These are phyloP conservation scores for Trichogramma pretiosum DNA, from an alignment of 1,140 invertebrate genomes.

Conservation along the genomic window DNA sequence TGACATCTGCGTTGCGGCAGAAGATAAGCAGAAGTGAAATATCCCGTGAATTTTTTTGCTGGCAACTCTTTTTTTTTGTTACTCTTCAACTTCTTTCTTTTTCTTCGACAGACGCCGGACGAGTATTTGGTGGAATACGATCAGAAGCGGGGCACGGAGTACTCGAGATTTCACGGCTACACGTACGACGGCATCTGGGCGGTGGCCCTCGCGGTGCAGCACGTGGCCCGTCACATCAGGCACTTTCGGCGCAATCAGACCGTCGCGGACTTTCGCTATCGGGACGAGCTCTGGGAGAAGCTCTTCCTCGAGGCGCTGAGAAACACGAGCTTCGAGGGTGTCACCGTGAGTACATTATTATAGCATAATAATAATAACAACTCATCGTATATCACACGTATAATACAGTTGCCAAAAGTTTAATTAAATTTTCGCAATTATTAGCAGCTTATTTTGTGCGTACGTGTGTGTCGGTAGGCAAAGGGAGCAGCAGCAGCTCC, in stretches of 20 bases:
- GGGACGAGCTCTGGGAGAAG: constrained; percentile 78
- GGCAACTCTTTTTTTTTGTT: no score
- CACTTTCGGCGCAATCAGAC: constrained; percentile 58
- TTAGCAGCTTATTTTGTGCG: no score
- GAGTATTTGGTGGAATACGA: constrained; percentile 83
- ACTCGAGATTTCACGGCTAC: constrained; percentile 92
- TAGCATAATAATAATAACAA: no score
- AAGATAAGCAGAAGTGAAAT: no score
- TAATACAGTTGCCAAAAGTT: no score
- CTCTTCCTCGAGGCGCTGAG: constrained; percentile 79
- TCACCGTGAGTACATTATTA: constrained; percentile 85
- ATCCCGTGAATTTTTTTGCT: no score
- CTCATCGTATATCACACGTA: no score
- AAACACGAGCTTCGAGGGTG: constrained; percentile 87
- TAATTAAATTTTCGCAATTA: no score
- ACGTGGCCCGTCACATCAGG: constrained; percentile 63
- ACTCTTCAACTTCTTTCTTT: no score
- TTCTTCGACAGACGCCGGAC: constrained; percentile 79
- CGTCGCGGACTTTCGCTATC: constrained; percentile 72
- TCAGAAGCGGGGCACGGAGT: constrained; percentile 65
- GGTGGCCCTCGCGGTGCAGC: constrained; percentile 82
- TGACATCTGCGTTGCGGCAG: no score
- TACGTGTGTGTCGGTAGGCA: no score
- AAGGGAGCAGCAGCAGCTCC: no score
- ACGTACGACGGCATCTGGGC: constrained; percentile 97